phyloP scores from a whole-genome alignment of 2,113 vertebrate species.

The Pomatostomus ruficeps region DNA sequence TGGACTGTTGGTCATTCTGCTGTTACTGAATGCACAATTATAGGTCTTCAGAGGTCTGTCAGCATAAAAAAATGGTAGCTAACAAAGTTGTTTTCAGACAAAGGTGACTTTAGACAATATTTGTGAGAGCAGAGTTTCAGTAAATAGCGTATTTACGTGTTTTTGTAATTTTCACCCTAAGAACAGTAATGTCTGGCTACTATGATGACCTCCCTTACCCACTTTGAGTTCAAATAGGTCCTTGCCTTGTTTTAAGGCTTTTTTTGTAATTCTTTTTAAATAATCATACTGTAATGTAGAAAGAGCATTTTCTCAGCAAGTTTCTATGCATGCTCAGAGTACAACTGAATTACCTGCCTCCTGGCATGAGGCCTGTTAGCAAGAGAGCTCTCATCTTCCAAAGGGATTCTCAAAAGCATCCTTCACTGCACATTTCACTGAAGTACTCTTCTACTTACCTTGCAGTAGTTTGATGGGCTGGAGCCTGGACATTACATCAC shows the following conservation, averaged over 20 bases:
- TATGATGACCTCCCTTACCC: background rate
- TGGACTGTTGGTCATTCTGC: background rate
- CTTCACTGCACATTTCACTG: background rate
- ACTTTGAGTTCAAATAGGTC: background rate
- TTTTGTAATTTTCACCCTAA: background rate
- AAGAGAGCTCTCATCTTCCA: background rate
- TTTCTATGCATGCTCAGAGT: background rate
- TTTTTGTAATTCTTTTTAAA: background rate
- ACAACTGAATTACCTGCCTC: background rate
- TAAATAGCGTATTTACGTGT: background rate
- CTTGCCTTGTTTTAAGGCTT: background rate
- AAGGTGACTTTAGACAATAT: background rate
- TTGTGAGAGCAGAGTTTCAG: background rate
- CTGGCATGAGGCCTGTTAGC: background rate
- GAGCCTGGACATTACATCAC: background rate
- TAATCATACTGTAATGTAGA: background rate
- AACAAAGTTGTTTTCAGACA: background rate
- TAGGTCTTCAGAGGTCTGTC: background rate
- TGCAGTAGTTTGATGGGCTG: background rate
- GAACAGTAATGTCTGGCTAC: background rate
- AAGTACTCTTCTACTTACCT: background rate
- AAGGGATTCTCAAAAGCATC: background rate
- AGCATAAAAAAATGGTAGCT: background rate
- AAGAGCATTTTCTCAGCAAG: background rate
- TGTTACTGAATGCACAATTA: background rate